phyloP scores from a whole-genome alignment of 2,888 invertebrate genomes.

The Ormyrus labotus region DNA sequence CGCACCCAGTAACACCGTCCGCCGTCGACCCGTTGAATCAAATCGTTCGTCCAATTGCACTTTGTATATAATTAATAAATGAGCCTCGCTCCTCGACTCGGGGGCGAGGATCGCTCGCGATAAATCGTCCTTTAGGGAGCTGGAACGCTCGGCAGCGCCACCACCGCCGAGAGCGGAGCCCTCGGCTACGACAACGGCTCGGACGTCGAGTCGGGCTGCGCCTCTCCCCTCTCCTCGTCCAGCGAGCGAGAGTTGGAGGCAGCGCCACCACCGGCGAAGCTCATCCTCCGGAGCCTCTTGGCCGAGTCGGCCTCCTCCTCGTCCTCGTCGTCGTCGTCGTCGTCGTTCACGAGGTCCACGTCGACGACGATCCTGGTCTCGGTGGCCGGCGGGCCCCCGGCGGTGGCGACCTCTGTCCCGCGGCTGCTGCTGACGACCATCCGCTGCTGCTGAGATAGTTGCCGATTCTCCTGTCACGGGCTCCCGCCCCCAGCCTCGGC shows the following conservation, averaged over 20 bases:
- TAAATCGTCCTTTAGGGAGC: too few species aligned
- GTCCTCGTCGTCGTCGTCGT: conserved; percentile 55
- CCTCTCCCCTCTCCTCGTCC: conserved; percentile 64
- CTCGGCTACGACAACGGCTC: conserved; percentile 71
- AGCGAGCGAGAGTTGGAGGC: conserved; percentile 51
- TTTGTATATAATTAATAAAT: conserved; percentile 57
- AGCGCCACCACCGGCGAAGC: conserved; percentile 23
- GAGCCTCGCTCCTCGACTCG: not conserved
- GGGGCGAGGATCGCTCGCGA: not conserved
- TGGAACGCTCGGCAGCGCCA: conserved; percentile 51
- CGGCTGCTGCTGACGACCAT: conserved; percentile 9
- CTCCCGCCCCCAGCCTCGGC: conserved; percentile 70
- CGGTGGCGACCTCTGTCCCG: not conserved
- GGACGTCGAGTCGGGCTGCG: conserved; percentile 73
- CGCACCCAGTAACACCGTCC: conserved; percentile 30
- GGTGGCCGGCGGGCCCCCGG: not conserved
- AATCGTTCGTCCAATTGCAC: conserved; percentile 66
- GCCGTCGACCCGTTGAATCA: not conserved
- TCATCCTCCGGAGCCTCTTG: not conserved
- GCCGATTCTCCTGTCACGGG: conserved; percentile 74
- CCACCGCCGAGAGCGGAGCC: conserved; percentile 20
- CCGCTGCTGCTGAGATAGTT: conserved; percentile 3
- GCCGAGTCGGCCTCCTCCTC: conserved; percentile 59
- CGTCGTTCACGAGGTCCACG: conserved; percentile 32
- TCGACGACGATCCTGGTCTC: conserved; percentile 33